These are phyloP conservation scores for Bombus waltoni DNA, from an alignment of 1,140 invertebrate species.

Conservation along the genomic window DNA sequence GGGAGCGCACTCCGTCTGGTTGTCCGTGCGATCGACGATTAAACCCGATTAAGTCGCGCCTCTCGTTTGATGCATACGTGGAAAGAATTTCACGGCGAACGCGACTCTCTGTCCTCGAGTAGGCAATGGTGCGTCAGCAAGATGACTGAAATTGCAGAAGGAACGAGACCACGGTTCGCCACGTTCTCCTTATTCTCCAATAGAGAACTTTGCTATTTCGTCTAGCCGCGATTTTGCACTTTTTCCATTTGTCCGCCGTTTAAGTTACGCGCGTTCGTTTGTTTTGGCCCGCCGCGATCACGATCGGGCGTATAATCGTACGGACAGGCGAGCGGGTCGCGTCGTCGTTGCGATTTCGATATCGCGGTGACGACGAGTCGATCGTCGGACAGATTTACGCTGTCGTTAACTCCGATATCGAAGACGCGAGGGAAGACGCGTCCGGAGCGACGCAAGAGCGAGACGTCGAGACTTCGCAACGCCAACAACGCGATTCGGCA, in stretches of 20 bases:
- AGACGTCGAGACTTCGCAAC: neutral
- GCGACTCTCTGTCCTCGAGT: constrained; percentile 34
- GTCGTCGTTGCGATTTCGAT: neutral
- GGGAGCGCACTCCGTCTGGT: neutral
- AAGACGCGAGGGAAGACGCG: too few species aligned
- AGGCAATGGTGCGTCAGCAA: constrained; percentile 43
- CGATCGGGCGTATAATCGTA: too few species aligned
- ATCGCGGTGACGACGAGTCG: neutral
- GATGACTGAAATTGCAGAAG: constrained; percentile 39
- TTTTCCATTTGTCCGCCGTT: neutral
- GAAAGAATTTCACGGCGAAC: constrained; percentile 48
- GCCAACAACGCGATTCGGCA: neutral
- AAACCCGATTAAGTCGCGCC: constrained; percentile 40
- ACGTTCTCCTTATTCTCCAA: neutral
- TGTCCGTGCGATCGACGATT: constrained; percentile 35
- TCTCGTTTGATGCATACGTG: constrained; percentile 45
- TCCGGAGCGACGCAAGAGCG: too few species aligned
- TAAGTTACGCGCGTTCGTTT: neutral
- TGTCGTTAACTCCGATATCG: neutral
- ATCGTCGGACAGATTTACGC: neutral
- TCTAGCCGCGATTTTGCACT: neutral
- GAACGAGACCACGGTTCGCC: neutral
- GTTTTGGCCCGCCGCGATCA: neutral
- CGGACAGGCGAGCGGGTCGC: neutral
- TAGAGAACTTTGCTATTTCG: neutral